Evolutionary conservation across 2,113 vertebrate genomes (phyloP), one percentile per base, ranked within the genome.

Genomic region (Rafetus swinhoei): DNA sequence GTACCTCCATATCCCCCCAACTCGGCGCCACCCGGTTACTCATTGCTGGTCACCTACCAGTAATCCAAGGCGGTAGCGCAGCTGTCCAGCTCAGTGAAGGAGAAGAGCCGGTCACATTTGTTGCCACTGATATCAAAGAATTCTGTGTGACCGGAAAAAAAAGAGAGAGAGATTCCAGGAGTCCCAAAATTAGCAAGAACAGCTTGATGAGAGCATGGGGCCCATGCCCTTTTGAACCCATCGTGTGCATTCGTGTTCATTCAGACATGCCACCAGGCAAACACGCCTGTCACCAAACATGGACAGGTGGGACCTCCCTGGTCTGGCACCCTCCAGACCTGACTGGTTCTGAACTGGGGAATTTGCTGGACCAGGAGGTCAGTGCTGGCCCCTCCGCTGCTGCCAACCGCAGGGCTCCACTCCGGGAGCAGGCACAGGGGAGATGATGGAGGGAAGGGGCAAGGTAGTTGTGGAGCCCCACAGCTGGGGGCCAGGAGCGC

Each of bases 31-130:
- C 7, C 18, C 32, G 5, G 18, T 10, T 21, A n/a, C 4, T 72
- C 65, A 5, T 72, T 72, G 60, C 84, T 6, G 32, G 9, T 32
- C 14, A 91, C 97, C 84, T 90, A 95, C 89, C 97, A 86, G 21
- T 96, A 98, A 93, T 65, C 86, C 98, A 97, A 97, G 94, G 97
- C 97, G 0, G 19, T 85, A 79, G 80, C 91, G 21, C 98, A 97
- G 93, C 96, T 96, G 55, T 98, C 97, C 94, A 96, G 35, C 4
- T 94, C 96, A 1, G 72, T 0, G 0, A 97, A 95, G 86, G 96
- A 95, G 82, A 96, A 96, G 53, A 96, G 86, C 45, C 77, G 32
- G 1, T 89, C 90, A 59, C 97, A 98, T 56, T 95, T 97, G 79
- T 35, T 91, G 89, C 96, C 97, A 89, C 90, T 10, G 2, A 97